Evolutionary conservation across 2,888 invertebrate species (phyloP).

Genomic region (Parochlus steinenii): DNA sequence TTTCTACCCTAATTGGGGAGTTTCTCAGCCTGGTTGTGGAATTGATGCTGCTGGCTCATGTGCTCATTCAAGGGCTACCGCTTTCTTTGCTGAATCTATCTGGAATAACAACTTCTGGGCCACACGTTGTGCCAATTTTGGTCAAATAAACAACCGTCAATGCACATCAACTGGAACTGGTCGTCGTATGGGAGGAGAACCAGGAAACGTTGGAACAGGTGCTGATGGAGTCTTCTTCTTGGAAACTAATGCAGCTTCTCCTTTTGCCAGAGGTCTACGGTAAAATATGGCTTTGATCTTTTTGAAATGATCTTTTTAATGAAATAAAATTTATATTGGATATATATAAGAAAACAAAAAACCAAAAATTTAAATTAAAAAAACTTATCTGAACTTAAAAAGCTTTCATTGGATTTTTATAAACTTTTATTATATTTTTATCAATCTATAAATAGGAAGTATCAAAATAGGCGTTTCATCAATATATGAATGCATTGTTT

Average conservation of each 20-base stretch:
- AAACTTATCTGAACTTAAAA: too few species aligned
- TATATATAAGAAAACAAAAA: too few species aligned
- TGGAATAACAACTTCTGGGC: conserved; percentile 21
- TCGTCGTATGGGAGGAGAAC: conserved; percentile 19
- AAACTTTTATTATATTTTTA: too few species aligned
- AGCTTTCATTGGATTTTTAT: too few species aligned
- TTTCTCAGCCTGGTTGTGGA: conserved; percentile 35
- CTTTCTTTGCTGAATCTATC: conserved; percentile 30
- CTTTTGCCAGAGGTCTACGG: conserved; percentile 20
- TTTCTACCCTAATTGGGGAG: conserved; percentile 30
- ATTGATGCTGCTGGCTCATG: conserved; percentile 26
- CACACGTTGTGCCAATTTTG: conserved; percentile 18
- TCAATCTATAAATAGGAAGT: too few species aligned
- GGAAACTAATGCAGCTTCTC: conserved; percentile 20
- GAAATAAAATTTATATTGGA: too few species aligned
- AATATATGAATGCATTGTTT: too few species aligned
- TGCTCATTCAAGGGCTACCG: conserved; percentile 29
- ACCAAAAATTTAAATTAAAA: too few species aligned
- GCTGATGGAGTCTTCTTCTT: conserved; percentile 25
- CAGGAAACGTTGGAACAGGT: conserved; percentile 17
- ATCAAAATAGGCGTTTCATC: too few species aligned
- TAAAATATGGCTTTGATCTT: too few species aligned
- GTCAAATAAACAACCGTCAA: conserved; percentile 18
- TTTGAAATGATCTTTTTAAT: too few species aligned
- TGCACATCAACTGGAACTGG: conserved; percentile 9